Percentiles rank a stretch among this genome's conserved stretches.
Evolutionary conservation across 2,113 vertebrate species (phyloP).

Genomic region (Notarius quadriscutis): DNA sequence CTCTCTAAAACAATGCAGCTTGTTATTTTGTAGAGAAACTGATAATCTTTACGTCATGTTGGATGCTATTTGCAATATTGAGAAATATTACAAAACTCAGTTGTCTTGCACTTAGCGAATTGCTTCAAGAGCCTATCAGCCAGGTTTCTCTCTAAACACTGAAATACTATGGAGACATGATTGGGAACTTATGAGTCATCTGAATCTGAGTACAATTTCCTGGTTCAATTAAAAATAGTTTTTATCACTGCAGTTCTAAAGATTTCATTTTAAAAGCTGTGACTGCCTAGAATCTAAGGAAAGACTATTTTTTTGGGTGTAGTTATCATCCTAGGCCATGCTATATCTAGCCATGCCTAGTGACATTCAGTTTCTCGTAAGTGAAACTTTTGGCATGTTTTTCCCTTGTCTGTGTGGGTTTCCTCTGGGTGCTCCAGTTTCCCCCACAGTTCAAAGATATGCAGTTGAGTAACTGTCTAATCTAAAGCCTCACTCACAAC

Average conservation of each 20-base stretch:
- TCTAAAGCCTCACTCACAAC: no score
- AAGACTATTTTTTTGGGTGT: neutral
- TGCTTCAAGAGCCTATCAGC: neutral
- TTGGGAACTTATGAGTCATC: slow-evolving; percentile 10
- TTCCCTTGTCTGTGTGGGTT: no score
- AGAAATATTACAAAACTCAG: neutral
- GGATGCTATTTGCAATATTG: neutral
- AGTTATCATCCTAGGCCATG: neutral
- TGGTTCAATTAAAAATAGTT: neutral
- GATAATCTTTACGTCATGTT: neutral
- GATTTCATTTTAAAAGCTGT: neutral
- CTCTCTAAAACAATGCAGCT: neutral
- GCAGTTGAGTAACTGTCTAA: no score
- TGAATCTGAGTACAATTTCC: neutral
- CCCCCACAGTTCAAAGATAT: no score
- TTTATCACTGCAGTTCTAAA: neutral
- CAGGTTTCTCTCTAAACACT: neutral
- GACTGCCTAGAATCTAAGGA: neutral
- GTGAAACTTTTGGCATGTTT: neutral
- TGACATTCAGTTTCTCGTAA: neutral
- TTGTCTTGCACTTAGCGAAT: neutral
- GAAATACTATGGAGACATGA: slow-evolving; percentile 10
- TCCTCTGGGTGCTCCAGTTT: no score
- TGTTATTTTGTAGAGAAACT: neutral
- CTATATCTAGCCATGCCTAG: neutral